A percentile compares a stretch with the other conserved stretches of the same genome.
Evolutionary conservation across 2,797 vertebrate genomes (phyloP).

Genomic region (Euthynnus affinis): DNA sequence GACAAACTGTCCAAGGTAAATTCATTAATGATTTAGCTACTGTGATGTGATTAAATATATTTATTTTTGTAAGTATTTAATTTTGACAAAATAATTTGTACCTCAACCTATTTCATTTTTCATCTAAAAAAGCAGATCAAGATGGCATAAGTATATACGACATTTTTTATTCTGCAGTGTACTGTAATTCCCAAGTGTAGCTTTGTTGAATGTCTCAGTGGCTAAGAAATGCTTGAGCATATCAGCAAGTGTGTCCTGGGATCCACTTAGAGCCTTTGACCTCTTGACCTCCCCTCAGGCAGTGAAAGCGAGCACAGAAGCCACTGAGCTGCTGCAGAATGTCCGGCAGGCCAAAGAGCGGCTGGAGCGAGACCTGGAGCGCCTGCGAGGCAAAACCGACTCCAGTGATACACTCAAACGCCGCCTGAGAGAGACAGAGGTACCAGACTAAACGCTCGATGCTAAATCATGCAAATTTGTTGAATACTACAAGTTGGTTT

Average conservation of each 20-base stretch:
- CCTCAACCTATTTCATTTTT: slow-evolving; percentile 5
- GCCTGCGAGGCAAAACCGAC: slow-evolving; percentile 92
- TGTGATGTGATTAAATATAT: neutral
- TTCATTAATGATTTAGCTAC: neutral
- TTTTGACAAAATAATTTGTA: neutral
- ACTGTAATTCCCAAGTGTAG: slow-evolving; percentile 14
- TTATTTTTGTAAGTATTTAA: neutral
- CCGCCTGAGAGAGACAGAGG: slow-evolving; percentile 95
- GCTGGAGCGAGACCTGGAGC: slow-evolving; percentile 94
- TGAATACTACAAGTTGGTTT: neutral
- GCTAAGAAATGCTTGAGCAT: slow-evolving; percentile 67
- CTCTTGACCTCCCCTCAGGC: slow-evolving; percentile 73
- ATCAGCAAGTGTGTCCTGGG: slow-evolving; percentile 77
- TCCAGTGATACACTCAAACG: slow-evolving; percentile 95
- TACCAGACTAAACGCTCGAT: slow-evolving; percentile 69
- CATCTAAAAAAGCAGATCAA: neutral
- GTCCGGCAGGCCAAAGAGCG: slow-evolving; percentile 96
- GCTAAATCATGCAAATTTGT: slow-evolving; percentile 1
- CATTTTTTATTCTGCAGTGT: slow-evolving; percentile 19
- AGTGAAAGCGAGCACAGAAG: slow-evolving; percentile 89
- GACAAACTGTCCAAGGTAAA: slow-evolving; percentile 96
- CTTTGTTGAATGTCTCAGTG: slow-evolving; percentile 64
- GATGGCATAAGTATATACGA: neutral
- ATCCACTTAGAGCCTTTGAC: slow-evolving; percentile 66
- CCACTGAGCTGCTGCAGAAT: slow-evolving; percentile 96